phyloP scores from a whole-genome alignment of 2,888 invertebrate genomes.

The Apeira syringaria region DNA sequence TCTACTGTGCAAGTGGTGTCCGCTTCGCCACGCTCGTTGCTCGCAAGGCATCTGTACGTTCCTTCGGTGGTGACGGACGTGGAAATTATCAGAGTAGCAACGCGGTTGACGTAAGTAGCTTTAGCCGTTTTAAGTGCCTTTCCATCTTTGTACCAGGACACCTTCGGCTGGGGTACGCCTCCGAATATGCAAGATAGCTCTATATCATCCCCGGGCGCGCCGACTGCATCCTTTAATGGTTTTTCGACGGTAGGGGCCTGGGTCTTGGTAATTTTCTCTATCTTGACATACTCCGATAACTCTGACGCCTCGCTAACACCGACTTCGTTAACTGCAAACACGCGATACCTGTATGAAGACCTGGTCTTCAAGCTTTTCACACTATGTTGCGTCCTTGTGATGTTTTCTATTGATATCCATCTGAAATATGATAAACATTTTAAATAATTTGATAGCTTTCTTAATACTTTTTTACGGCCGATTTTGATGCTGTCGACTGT shows the following conservation, averaged over 20 bases:
- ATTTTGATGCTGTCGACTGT: too few relatives aligned
- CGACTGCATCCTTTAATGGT: slow-evolving; percentile 86
- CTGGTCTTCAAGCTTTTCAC: slow-evolving; percentile 85
- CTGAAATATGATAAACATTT: slow-evolving; percentile 72
- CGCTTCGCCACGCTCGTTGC: slow-evolving; percentile 86
- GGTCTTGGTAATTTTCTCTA: slow-evolving; percentile 78
- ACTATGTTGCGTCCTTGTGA: slow-evolving; percentile 86
- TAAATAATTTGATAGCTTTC: too few relatives aligned
- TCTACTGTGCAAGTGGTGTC: slow-evolving; percentile 87
- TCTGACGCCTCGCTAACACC: slow-evolving; percentile 89
- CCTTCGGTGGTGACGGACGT: slow-evolving; percentile 85
- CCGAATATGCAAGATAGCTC: slow-evolving; percentile 90
- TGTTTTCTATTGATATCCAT: slow-evolving; percentile 87
- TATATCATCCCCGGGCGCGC: slow-evolving; percentile 86
- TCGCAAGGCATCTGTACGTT: slow-evolving; percentile 87
- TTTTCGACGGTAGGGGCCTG: slow-evolving; percentile 87
- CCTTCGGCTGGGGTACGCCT: slow-evolving; percentile 89
- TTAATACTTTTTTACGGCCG: too few relatives aligned
- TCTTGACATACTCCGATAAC: slow-evolving; percentile 83
- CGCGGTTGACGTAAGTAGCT: slow-evolving; percentile 86
- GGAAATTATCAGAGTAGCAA: slow-evolving; percentile 86
- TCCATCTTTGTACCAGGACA: slow-evolving; percentile 89
- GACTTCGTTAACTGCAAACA: slow-evolving; percentile 90
- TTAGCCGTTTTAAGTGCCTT: slow-evolving; percentile 82
- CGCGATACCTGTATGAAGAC: slow-evolving; percentile 88